These are phyloP conservation scores for Andrena marginata DNA, from an alignment of 2,888 invertebrate genomes.

Conservation along the genomic window DNA sequence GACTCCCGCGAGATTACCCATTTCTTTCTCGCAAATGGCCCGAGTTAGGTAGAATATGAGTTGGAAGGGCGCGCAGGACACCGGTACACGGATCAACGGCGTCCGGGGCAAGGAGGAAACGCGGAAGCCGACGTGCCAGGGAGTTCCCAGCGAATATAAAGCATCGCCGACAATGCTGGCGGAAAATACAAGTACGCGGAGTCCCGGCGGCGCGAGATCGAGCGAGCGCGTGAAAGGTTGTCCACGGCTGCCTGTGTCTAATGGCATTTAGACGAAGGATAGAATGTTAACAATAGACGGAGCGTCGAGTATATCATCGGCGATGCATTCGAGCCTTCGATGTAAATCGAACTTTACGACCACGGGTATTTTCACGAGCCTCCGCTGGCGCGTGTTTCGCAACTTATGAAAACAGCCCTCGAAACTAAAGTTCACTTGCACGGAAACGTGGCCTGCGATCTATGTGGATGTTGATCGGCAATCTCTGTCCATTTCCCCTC, in stretches of 20 bases:
- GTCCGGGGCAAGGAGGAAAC: not conserved
- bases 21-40: not conserved
- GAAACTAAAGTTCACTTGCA: not conserved
- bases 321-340: not conserved
- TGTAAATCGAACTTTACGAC: constrained; percentile 2
- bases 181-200: constrained; percentile 43
- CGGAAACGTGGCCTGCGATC: not conserved
- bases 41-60: not conserved
- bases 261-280: constrained; percentile 67
- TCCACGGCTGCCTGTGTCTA: constrained; percentile 64
- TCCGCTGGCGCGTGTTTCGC: not conserved
- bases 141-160: not conserved
- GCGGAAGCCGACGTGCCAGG: constrained; percentile 6
- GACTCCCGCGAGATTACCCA: not conserved
- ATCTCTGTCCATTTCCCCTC: too few species aligned
- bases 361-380: not conserved
- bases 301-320: constrained; percentile 15
- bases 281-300: constrained; percentile 40
- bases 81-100: not conserved
- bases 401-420: not conserved
- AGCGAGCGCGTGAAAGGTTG: constrained; percentile 61
- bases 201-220: constrained; percentile 49
- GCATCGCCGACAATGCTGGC: constrained; percentile 1
- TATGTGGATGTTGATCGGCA: not conserved
- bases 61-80: not conserved